These are phyloP conservation scores for Psilopsiagon aymara DNA, from an alignment of 2,113 vertebrate species.

Conservation along the genomic window DNA sequence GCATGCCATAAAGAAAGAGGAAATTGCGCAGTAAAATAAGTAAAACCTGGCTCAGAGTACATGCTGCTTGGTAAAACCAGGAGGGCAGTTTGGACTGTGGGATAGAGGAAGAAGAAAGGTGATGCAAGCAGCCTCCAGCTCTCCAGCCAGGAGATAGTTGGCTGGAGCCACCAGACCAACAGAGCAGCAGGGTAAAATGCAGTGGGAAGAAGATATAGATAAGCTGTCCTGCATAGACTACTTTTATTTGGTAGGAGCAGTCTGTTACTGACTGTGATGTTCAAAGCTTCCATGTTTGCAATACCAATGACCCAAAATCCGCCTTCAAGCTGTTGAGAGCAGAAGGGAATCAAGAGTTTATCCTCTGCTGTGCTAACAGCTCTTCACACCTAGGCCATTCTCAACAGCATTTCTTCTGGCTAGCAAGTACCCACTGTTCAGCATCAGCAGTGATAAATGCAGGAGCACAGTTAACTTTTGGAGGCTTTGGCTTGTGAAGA, in stretches of 20 bases:
- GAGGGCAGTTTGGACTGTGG: background rate
- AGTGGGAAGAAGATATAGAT: background rate
- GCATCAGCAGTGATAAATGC: background rate
- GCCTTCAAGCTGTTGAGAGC: accelerated
- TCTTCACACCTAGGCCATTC: background rate
- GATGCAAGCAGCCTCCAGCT: background rate
- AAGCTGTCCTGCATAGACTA: background rate
- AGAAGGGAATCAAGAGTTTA: accelerated
- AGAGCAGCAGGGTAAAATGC: background rate
- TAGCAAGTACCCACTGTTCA: background rate
- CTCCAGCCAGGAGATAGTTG: background rate
- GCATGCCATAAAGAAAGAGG: background rate
- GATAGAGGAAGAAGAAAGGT: background rate
- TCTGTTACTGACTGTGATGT: background rate
- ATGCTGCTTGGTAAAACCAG: background rate
- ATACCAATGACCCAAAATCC: background rate
- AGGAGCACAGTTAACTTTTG: background rate
- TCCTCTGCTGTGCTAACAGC: background rate
- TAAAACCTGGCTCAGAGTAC: background rate
- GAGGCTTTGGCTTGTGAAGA: background rate
- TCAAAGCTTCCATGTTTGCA: background rate
- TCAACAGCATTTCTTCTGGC: background rate
- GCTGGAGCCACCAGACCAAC: background rate
- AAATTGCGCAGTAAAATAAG: background rate
- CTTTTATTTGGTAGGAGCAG: background rate